A percentile compares a stretch with the other conserved stretches of the same genome.
phyloP scores from a whole-genome alignment of 2,797 vertebrate species.

The Rhynchotus rufescens region DNA sequence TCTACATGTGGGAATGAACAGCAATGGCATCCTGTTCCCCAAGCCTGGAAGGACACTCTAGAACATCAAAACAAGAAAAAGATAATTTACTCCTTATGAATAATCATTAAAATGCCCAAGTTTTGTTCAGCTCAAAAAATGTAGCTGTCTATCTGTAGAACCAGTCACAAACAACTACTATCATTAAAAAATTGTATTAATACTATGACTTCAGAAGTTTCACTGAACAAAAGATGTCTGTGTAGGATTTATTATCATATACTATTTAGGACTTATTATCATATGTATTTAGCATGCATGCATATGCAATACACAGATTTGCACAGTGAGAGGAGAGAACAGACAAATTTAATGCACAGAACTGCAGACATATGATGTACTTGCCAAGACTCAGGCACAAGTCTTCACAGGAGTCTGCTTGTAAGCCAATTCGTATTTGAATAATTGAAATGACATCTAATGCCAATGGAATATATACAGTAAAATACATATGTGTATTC shows the following conservation, averaged over 20 bases:
- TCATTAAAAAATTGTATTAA: background rate
- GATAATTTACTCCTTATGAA: background rate
- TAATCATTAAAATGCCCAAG: background rate
- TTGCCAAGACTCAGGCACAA: conserved; percentile 22
- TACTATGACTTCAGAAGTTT: background rate
- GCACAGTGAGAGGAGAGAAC: background rate
- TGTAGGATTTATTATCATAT: background rate
- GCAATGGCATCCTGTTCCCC: background rate
- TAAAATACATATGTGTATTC: background rate
- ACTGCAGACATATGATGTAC: background rate
- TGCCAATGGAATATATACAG: conserved; percentile 19
- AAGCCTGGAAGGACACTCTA: background rate
- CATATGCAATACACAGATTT: background rate
- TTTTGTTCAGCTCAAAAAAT: background rate
- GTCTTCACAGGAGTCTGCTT: conserved; percentile 18
- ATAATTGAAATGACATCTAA: conserved; percentile 47
- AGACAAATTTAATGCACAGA: background rate
- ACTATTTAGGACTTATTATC: background rate
- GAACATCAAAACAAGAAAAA: background rate
- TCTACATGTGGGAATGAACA: background rate
- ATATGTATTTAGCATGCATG: background rate
- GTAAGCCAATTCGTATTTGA: conserved; percentile 28
- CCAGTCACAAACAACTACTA: background rate
- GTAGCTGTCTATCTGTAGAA: background rate
- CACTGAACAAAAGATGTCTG: background rate